phyloP scores from a whole-genome alignment of 2,113 vertebrate species.

The Trochalopteron elliotii region DNA sequence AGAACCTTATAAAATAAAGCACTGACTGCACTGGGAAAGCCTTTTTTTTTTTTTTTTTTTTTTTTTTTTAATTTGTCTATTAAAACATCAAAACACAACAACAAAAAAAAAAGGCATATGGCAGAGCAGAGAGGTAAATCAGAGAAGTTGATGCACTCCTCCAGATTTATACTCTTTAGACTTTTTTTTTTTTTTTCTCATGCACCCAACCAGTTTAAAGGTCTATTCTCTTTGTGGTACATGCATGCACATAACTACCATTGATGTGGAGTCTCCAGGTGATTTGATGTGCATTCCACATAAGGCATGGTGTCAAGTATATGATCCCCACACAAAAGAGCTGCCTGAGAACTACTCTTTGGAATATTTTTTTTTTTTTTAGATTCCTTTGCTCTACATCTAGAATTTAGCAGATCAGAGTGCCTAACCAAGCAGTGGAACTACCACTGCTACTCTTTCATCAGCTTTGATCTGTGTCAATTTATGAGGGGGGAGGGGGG shows the following conservation, averaged over 20 bases:
- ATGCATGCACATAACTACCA: slow-evolving; percentile 61
- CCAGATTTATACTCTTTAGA: not conserved
- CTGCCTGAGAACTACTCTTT: slow-evolving; percentile 29
- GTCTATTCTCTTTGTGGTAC: slow-evolving; percentile 53
- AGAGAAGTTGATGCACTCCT: not conserved
- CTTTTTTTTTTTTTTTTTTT: not conserved
- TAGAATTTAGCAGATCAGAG: slow-evolving; percentile 45
- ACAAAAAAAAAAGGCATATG: not conserved
- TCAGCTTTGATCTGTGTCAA: not conserved
- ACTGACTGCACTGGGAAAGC: not conserved
- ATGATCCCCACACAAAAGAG: slow-evolving; percentile 55
- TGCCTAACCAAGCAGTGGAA: slow-evolving; percentile 36
- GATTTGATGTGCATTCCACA: slow-evolving; percentile 71
- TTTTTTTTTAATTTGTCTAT: not conserved
- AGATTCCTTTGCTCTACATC: slow-evolving; percentile 24
- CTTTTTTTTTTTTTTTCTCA: not conserved
- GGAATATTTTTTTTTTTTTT: not conserved
- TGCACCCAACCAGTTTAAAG: slow-evolving; percentile 26
- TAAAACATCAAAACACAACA: not conserved
- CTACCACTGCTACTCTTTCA: slow-evolving; percentile 13
- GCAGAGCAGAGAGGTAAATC: not conserved
- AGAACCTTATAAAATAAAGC: slow-evolving; percentile 22
- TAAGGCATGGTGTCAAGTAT: slow-evolving; percentile 63
- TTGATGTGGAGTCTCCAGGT: slow-evolving; percentile 62
- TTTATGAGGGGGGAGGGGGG: accelerated